Percentiles rank a stretch among this genome's conserved stretches.
phyloP scores from a whole-genome alignment of 1,140 invertebrate species.

The Ooceraea biroi region DNA sequence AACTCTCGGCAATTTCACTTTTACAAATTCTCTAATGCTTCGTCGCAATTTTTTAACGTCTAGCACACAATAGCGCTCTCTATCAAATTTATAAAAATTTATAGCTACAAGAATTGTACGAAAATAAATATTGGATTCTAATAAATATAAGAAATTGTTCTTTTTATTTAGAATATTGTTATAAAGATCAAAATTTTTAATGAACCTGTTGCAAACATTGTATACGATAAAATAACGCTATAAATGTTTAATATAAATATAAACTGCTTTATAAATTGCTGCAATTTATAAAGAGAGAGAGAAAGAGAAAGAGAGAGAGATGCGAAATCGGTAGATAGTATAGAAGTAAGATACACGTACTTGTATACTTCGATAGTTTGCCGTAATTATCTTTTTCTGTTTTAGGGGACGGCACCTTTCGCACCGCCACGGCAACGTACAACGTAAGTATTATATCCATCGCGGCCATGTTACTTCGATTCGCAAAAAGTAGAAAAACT shows the following conservation, averaged over 20 bases:
- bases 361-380: not conserved
- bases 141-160: too few species aligned
- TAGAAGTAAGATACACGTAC: not conserved
- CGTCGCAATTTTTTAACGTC: slow-evolving; percentile 11
- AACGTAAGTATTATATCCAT: slow-evolving; percentile 80
- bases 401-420: slow-evolving; percentile 82
- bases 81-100: slow-evolving; percentile 42
- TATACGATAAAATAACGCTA: not conserved
- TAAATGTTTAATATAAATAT: too few species aligned
- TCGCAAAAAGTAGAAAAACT: not conserved
- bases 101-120: not conserved
- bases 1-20: slow-evolving; percentile 65
- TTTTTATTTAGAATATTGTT: not conserved
- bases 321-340: too few species aligned
- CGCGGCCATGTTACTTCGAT: not conserved
- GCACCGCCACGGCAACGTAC: slow-evolving; percentile 82
- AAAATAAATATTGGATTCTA: too few species aligned
- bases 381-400: slow-evolving; percentile 71
- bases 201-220: not conserved
- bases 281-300: too few species aligned
- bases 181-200: not conserved
- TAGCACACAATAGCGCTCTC: not conserved
- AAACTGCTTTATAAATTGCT: too few species aligned
- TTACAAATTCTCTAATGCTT: slow-evolving; percentile 64
- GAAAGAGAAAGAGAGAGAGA: too few species aligned